Evolutionary conservation across 2,797 vertebrate genomes (phyloP), one percentile per base, ranked within the genome.

Genomic region (Selene dorsalis): DNA sequence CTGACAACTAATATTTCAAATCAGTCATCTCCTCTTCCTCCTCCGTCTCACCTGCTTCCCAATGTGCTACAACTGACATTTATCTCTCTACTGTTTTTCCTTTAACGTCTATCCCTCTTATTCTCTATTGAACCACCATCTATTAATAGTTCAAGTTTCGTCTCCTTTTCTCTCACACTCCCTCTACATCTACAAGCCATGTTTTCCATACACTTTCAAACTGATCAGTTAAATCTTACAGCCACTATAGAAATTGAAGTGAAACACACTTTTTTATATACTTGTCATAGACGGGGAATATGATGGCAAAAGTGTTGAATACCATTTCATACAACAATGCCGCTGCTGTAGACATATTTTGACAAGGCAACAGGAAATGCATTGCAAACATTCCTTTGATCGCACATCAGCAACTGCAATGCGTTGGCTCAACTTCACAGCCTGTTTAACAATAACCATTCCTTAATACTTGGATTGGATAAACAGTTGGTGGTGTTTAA

Each of bases 381-480:
- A 79, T 76, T 69, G 16, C 76, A 81, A 73, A 69, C 63, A 80
- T 85, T 88, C 73, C 60, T 84, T 52, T 62, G 64, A 66, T 53
- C 39, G 75, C 53, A 59, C n/a, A 56, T 71, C 43, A 84, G 41
- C 67, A 60, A 63, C 73, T 67, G 63, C 52, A 14, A 26, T 22
- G 53, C 59, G 69, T 32, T 47, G 22, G 70, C 47, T 8, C 18
- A 43, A 59, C 26, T 32, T 79, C 22, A 62, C 39, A 35, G 11
- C 10, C 47, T 32, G 32, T 38, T 58, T 45, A 62, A 64, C 56
- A 10, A 84, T 77, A 70, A 0, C 20, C 0, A 11, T 39, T 60
- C 22, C 41, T 53, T 20, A 6, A 72, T 20, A 17, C 8, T 30
- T 45, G 45, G 13, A 38, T 18, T 67, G 26, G 16, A 66, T 35